Base-by-base conservation (phyloP, 2,113 vertebrate species). In the Callocephalon fimbriatum region DNA sequence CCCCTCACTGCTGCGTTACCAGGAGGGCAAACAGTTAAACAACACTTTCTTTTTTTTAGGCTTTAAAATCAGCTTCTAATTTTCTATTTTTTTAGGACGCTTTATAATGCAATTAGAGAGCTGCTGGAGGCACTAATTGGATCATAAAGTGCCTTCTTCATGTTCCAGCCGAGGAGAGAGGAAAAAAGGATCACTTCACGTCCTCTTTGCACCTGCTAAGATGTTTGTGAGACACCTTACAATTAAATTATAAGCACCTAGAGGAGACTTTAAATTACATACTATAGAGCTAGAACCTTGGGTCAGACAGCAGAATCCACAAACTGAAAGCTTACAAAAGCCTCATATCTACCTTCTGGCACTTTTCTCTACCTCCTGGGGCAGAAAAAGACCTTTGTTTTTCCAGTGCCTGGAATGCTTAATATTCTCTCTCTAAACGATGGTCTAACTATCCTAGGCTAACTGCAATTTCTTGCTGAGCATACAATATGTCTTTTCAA, bases 101-200 rank as follows among this genome's bases (percentile, higher is more conserved):
- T 96, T 97, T 96, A 96, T 93, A 97, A 97, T 80, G 95, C 95
- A 96, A 95, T 97, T 97, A 96, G 93, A 96, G 91, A 95, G 63
- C 87, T 97, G 94, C 94, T 94, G 75, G 88, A 97, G 86, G 86
- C 95, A 95, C 94, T 97, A 97, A 97, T 95, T 97, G 93, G 96
- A 96, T 96, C 95, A 94, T 97, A 96, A 97, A 97, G 90, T 96
- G 96, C 88, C 74, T 95, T 92, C 95, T 95, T 97, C 90, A 38
- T 95, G 91, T 96, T 97, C 93, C 95, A 97, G 53, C 90, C 66
- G 85, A 95, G 74, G 88, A 94, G 79, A 95, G 86, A 93, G 63
- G 78, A 95, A 95, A 97, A 95, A 92, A 94, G 76, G 77, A 93
- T 94, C 95, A 89, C 84, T 97, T 96, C 94, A 70, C 5, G 2